These are phyloP conservation scores for Ectemnius continuus DNA, from an alignment of 2,888 invertebrate genomes.

Conservation along the genomic window DNA sequence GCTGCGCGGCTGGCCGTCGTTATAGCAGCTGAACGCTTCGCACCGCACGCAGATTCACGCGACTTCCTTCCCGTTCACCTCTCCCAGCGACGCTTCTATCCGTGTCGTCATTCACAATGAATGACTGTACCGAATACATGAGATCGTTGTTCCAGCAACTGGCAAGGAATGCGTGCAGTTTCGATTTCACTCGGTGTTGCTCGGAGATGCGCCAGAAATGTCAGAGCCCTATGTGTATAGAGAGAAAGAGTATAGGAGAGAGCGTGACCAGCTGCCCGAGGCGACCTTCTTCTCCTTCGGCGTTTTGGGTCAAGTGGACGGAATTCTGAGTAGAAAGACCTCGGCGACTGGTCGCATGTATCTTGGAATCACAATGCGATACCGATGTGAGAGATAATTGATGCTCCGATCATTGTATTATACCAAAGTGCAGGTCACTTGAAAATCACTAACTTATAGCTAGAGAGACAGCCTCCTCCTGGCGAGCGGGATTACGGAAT, in stretches of 20 bases:
- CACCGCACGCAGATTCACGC: conserved; percentile 56
- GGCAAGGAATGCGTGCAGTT: conserved; percentile 6
- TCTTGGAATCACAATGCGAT: background rate
- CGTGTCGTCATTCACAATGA: background rate
- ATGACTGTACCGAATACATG: background rate
- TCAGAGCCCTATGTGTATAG: background rate
- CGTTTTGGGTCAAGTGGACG: conserved; percentile 32
- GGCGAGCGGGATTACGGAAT: too few species aligned
- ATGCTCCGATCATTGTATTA: background rate
- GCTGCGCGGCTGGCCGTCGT: conserved; percentile 62
- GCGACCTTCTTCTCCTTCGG: conserved; percentile 23
- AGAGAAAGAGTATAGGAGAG: background rate
- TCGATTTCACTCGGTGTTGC: background rate
- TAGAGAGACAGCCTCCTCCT: too few species aligned
- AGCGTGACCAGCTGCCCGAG: conserved; percentile 6
- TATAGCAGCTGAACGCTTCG: conserved; percentile 67
- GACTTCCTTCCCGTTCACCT: conserved; percentile 24
- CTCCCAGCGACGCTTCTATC: background rate
- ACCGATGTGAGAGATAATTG: background rate
- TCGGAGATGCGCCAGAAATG: background rate
- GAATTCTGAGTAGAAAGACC: conserved; percentile 14
- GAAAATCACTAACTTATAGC: too few species aligned
- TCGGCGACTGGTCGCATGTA: background rate
- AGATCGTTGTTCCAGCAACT: conserved; percentile 11
- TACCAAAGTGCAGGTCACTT: too few species aligned